Evolutionary conservation across 1,140 invertebrate genomes (phyloP).

Genomic region (Calycopis cecrops): DNA sequence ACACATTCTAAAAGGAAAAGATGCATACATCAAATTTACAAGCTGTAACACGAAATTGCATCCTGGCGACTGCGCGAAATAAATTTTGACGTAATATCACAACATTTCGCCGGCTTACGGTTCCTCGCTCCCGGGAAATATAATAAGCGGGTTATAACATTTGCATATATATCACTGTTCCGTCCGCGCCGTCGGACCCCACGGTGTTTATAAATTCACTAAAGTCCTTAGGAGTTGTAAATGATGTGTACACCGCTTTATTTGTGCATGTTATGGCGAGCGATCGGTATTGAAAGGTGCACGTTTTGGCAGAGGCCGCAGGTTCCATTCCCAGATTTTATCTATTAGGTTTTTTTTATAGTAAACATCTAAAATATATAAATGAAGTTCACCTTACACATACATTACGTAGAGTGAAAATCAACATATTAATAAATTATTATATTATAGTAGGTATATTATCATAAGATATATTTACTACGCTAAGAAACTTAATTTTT

Average conservation of each 20-base stretch:
- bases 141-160: slow-evolving; percentile 71
- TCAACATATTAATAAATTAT: too few species aligned
- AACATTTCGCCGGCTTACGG: slow-evolving; percentile 48
- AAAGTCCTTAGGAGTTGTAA: slow-evolving; percentile 33
- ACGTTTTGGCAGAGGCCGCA: too few species aligned
- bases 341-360: too few species aligned
- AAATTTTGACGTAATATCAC: slow-evolving; percentile 50
- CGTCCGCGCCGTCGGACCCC: slow-evolving; percentile 32
- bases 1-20: neutral
- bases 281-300: too few species aligned
- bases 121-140: slow-evolving; percentile 50
- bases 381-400: too few species aligned
- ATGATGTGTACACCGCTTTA: slow-evolving; percentile 17
- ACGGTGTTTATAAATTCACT: slow-evolving; percentile 28
- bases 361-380: too few species aligned
- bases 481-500: too few species aligned
- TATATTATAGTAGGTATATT: too few species aligned
- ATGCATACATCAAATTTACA: slow-evolving; percentile 7
- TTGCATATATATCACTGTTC: slow-evolving; percentile 69
- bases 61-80: slow-evolving; percentile 27
- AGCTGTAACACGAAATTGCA: slow-evolving; percentile 21
- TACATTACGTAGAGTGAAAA: too few species aligned
- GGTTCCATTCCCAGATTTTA: too few species aligned
- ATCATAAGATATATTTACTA: too few species aligned
- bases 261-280: neutral